Evolutionary conservation across 2,113 vertebrate genomes (phyloP).

Genomic region (Pantherophis guttatus): DNA sequence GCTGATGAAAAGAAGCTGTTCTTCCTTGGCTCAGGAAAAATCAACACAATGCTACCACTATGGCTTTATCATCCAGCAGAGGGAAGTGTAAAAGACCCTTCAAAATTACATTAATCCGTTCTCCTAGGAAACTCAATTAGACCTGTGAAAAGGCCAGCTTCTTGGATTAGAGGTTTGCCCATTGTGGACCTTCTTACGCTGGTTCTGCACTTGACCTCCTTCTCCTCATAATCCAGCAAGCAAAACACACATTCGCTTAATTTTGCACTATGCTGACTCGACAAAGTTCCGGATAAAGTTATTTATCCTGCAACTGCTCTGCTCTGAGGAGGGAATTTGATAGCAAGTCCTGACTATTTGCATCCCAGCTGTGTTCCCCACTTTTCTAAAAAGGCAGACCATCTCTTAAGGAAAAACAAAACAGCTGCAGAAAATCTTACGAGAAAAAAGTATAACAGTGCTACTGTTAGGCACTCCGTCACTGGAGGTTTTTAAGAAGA

Average conservation of each 20-base stretch:
- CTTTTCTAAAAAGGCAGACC: background rate
- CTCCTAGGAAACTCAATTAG: background rate
- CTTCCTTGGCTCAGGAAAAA: background rate
- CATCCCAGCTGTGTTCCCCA: background rate
- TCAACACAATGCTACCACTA: background rate
- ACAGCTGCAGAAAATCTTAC: background rate
- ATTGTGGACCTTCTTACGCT: background rate
- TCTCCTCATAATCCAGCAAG: background rate
- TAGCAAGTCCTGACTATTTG: background rate
- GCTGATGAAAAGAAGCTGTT: background rate
- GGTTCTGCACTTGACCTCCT: background rate
- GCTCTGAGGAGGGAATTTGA: background rate
- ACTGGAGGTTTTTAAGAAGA: too few species aligned
- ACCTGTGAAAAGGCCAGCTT: background rate
- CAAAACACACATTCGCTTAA: background rate
- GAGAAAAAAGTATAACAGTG: background rate
- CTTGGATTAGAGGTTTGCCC: background rate
- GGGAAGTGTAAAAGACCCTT: background rate
- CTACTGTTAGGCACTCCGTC: too few species aligned
- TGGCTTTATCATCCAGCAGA: constrained; percentile 21
- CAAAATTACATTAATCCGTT: background rate
- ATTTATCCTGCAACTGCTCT: background rate
- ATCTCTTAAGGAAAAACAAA: background rate
- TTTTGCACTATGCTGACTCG: background rate
- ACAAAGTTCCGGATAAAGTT: background rate